Evolutionary conservation across 1,140 invertebrate species (phyloP), one percentile per base, ranked within the genome.

Genomic region (Phocides pigmalion): DNA sequence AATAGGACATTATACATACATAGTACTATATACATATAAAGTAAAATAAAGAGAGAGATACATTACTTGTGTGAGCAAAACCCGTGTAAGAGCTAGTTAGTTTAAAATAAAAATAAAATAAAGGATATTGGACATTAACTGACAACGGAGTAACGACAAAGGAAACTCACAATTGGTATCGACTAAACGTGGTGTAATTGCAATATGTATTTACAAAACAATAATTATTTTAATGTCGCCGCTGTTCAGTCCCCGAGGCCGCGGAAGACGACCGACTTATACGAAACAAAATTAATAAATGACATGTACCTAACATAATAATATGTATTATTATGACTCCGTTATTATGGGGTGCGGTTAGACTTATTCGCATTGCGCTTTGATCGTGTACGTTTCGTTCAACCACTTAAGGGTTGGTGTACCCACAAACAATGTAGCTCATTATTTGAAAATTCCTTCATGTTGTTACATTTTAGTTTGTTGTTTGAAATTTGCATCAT

Each of bases 351-450:
- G 68, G 72, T 76, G 74, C 72, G 75, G 72, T 71, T 76, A 65
- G 64, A 80, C 77, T 83, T 78, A 76, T 79, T 81, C 72, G 70
- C 73, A 70, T 72, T 74, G 65, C 63, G 63, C 64, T 74, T 70
- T 72, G 68, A 58, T 62, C 63, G 71, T 61, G 68, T 72, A 64
- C 71, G 64, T 76, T 79, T 75, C 72, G 79, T 70, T 78, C 81
- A 79, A 79, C 68, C 78, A 82, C 80, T 87, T 85, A 79, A 77
- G 77, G 78, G 77, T 74, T 76, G 75, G 65, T 66, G 53, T 66
- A 82, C 84, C 84, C 84, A 67, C 84, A 89, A 62, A 70, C 76
- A 79, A 87, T 87, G 81, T 58, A 58, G 54, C 46, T 80, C 71
- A 71, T 79, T 82, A 68, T 68, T 64, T 68, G 66, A 68, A 77